Conservation (phyloP, 1,140 invertebrate species). For the Micrasema minimum region DNA sequence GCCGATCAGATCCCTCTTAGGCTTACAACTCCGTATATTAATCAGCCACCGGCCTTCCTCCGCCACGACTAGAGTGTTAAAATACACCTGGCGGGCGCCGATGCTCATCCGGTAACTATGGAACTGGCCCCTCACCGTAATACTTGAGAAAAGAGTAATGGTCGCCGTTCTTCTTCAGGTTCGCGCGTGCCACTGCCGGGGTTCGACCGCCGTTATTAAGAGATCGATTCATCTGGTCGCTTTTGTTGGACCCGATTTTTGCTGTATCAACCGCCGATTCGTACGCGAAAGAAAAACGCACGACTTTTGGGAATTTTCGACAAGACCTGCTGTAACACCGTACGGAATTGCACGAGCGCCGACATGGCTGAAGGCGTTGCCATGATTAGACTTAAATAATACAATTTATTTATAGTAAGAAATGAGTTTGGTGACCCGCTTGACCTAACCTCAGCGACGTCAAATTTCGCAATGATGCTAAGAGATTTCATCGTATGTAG, state of each 20-base stretch:
- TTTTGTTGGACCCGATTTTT: conserved; percentile 57
- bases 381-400: conserved; percentile 18
- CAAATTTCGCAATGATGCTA: conserved; percentile 21
- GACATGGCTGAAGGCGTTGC: conserved; percentile 48
- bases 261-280: conserved; percentile 88
- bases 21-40: conserved; percentile 97
- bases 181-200: conserved; percentile 89
- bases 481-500: conserved; percentile 14
- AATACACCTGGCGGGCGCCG: conserved; percentile 93
- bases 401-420: conserved; percentile 2
- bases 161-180: conserved; percentile 81
- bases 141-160: conserved; percentile 89
- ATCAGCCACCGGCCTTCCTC: conserved; percentile 83
- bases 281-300: conserved; percentile 88
- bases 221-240: conserved; percentile 72
- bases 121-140: conserved; percentile 79
- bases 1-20: conserved; percentile 82
- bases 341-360: conserved; percentile 60
- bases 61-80: conserved; percentile 94
- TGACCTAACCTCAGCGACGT: conserved; percentile 44
- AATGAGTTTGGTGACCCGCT: conserved; percentile 38
- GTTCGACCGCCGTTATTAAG: conserved; percentile 89
- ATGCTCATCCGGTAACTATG: conserved; percentile 84
- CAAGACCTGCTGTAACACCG: conserved; percentile 70
- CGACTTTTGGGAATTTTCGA: conserved; percentile 75